These are phyloP conservation scores for Stramonita haemastoma DNA, from an alignment of 2,888 invertebrate species.

Conservation along the genomic window DNA sequence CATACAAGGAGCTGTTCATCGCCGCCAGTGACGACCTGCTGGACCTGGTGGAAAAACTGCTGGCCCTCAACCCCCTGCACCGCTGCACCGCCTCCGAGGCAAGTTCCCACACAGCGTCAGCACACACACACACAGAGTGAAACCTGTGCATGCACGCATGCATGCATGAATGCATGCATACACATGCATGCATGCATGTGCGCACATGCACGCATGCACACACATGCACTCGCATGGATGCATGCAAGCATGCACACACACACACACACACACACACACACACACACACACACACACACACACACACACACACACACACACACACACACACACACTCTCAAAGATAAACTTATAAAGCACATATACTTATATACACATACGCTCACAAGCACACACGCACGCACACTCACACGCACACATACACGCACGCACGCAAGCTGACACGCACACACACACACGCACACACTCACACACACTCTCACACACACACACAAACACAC, in stretches of 20 bases:
- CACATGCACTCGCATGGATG: neutral
- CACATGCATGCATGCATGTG: neutral
- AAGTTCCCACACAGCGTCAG: neutral
- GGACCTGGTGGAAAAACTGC: conserved; percentile 86
- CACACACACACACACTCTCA: neutral
- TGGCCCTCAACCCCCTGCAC: conserved; percentile 89
- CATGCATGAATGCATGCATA: neutral
- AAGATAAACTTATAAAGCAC: neutral
- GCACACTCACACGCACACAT: neutral
- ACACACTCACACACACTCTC: too few relatives aligned
- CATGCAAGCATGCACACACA: neutral
- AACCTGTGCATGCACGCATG: neutral
- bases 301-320: neutral
- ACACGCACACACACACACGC: neutral
- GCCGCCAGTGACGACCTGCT: conserved; percentile 95
- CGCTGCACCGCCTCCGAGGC: conserved; percentile 88
- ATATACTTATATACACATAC: neutral
- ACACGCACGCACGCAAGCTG: neutral
- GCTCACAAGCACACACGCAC: neutral
- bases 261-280: neutral
- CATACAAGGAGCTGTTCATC: conserved; percentile 93
- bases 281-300: neutral
- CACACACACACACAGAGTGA: too few relatives aligned
- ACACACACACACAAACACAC: neutral
- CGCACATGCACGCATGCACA: neutral